phyloP scores from a whole-genome alignment of 2,888 invertebrate species.

The Plutella xylostella region DNA sequence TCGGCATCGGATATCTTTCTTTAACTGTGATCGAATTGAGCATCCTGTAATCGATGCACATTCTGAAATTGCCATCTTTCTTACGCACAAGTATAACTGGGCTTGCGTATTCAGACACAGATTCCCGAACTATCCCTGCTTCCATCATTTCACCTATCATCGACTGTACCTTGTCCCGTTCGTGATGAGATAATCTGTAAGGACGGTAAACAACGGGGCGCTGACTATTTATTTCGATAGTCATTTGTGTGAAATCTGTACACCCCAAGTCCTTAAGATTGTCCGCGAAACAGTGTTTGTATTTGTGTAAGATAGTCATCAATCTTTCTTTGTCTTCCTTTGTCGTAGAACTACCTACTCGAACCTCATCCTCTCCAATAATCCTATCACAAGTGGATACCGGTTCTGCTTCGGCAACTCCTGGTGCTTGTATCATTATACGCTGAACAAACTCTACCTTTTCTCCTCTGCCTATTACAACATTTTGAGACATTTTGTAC shows the following conservation, averaged over 20 bases:
- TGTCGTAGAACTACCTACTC: conserved; percentile 1
- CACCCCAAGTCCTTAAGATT: conserved; percentile 10
- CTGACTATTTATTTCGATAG: conserved; percentile 10
- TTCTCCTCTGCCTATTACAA: neutral
- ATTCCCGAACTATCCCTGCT: conserved; percentile 3
- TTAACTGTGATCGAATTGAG: conserved; percentile 15
- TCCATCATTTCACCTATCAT: conserved; percentile 5
- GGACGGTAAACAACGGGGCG: conserved; percentile 9
- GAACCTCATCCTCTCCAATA: conserved; percentile 2
- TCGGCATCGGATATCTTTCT: conserved; percentile 17
- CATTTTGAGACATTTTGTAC: neutral
- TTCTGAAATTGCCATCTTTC: conserved; percentile 6
- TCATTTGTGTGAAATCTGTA: conserved; percentile 12
- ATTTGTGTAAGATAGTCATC: conserved; percentile 6
- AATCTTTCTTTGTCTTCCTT: neutral
- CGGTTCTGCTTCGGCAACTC: neutral
- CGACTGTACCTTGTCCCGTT: conserved; percentile 3
- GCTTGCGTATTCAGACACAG: conserved; percentile 13
- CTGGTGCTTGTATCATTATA: neutral
- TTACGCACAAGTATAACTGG: conserved; percentile 10
- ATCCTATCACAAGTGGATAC: neutral
- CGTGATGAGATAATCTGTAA: conserved; percentile 4
- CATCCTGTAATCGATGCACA: conserved; percentile 12
- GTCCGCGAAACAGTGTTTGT: conserved; percentile 13
- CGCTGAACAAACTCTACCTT: neutral